These are phyloP conservation scores for Heliconius charithonia DNA, from an alignment of 2,888 invertebrate genomes.

Conservation along the genomic window DNA sequence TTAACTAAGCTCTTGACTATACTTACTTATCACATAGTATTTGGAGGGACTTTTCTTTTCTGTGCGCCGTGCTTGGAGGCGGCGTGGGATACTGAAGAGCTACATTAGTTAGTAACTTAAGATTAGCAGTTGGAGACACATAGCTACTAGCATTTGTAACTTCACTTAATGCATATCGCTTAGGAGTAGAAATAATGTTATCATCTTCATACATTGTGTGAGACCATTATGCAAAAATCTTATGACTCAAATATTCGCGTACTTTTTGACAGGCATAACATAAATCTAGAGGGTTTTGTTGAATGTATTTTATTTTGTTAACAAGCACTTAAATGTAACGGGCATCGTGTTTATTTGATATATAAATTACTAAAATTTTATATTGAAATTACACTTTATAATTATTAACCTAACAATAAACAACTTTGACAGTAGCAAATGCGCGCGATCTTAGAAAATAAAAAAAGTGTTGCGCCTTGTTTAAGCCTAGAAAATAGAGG, in stretches of 20 bases:
- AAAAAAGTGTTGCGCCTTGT: conserved; percentile 37
- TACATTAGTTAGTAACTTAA: conserved; percentile 86
- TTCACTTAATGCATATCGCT: conserved; percentile 82
- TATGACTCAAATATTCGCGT: conserved; percentile 73
- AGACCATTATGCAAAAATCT: conserved; percentile 78
- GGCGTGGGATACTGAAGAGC: conserved; percentile 83
- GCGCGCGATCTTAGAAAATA: conserved; percentile 68
- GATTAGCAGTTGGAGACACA: conserved; percentile 87
- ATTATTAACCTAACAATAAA: conserved; percentile 74
- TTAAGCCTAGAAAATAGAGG: conserved; percentile 19
- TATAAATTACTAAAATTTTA: conserved; percentile 12
- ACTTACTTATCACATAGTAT: conserved; percentile 84
- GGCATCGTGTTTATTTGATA: not conserved
- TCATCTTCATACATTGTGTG: conserved; percentile 82
- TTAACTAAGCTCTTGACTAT: not conserved
- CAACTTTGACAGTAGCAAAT: conserved; percentile 74
- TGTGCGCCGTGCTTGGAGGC: conserved; percentile 77
- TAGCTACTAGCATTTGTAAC: conserved; percentile 81
- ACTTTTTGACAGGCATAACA: conserved; percentile 71
- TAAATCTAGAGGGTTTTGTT: conserved; percentile 69
- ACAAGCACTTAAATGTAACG: not conserved
- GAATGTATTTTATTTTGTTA: conserved; percentile 35
- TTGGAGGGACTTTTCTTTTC: conserved; percentile 85
- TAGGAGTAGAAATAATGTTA: conserved; percentile 80
- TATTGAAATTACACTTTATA: conserved; percentile 44